phyloP scores from a whole-genome alignment of 2,888 invertebrate species.

The Hirtodrosophila confusa region DNA sequence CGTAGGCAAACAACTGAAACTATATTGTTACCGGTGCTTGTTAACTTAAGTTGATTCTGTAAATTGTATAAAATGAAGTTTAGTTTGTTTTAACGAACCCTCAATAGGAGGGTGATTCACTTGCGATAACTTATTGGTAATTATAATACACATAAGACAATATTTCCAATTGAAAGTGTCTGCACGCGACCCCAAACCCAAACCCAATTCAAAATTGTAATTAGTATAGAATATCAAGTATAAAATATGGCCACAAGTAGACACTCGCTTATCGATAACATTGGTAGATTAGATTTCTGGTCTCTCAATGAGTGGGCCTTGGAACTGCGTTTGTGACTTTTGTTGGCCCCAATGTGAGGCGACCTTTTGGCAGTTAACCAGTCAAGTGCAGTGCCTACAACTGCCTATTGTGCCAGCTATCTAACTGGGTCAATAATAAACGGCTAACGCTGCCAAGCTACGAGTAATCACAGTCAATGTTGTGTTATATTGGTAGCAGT shows the following conservation, averaged over 20 bases:
- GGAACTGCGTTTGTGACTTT: conserved; percentile 2
- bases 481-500: no score
- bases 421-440: conserved; percentile 30
- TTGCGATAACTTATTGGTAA: conserved; percentile 19
- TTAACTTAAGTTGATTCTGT: no score
- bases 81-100: no score
- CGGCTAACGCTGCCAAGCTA: no score
- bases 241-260: conserved; percentile 20
- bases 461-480: no score
- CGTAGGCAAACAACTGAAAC: no score
- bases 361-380: conserved; percentile 17
- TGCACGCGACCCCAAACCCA: conserved; percentile 9
- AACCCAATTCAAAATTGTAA: not conserved
- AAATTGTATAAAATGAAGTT: no score
- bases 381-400: not conserved
- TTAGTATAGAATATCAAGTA: not conserved
- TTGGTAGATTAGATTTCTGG: conserved; percentile 18
- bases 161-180: not conserved
- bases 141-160: not conserved
- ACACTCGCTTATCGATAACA: conserved; percentile 26
- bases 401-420: conserved; percentile 7
- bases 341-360: not conserved
- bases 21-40: no score
- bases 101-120: conserved; percentile 1
- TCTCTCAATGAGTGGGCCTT: not conserved